A percentile compares a stretch with the other conserved stretches of the same genome.
phyloP scores from a whole-genome alignment of 2,888 invertebrate species.

The Drosophila picticornis region DNA sequence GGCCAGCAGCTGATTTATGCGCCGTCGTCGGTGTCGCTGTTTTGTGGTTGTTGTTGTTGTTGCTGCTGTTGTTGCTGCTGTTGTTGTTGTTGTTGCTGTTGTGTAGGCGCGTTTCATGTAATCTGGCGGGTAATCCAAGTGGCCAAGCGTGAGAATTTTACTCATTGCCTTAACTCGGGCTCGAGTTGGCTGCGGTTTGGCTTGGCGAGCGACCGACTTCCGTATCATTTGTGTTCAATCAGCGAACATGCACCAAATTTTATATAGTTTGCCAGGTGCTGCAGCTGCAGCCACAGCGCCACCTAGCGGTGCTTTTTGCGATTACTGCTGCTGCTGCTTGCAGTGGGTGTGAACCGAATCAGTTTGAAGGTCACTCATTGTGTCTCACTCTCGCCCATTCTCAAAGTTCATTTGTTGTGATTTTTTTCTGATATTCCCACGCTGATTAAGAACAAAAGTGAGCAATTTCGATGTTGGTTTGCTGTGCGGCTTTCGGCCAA shows the following conservation, averaged over 20 bases:
- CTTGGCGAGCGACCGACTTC: slow-evolving; percentile 64
- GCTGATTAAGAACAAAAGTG: slow-evolving; percentile 56
- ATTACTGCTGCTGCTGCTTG: slow-evolving; percentile 7
- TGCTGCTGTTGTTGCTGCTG: slow-evolving; percentile 26
- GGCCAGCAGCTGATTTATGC: slow-evolving; percentile 75
- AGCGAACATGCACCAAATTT: slow-evolving; percentile 79
- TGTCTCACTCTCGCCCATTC: background rate
- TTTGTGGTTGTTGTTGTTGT: slow-evolving; percentile 31
- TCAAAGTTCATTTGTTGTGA: background rate
- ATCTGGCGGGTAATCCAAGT: slow-evolving; percentile 81
- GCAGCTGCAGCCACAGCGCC: slow-evolving; percentile 68
- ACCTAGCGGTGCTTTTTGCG: slow-evolving; percentile 49
- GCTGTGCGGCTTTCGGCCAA: slow-evolving; percentile 40
- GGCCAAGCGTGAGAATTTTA: slow-evolving; percentile 81
- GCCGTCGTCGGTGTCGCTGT: slow-evolving; percentile 45
- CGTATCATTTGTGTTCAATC: slow-evolving; percentile 79
- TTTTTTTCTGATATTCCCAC: slow-evolving; percentile 52
- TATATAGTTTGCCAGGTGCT: slow-evolving; percentile 71
- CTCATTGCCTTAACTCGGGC: slow-evolving; percentile 62
- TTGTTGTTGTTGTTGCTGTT: slow-evolving; percentile 38
- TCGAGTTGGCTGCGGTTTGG: slow-evolving; percentile 13
- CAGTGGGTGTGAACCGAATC: slow-evolving; percentile 64
- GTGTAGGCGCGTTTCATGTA: slow-evolving; percentile 81
- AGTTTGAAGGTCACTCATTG: slow-evolving; percentile 51
- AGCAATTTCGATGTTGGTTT: slow-evolving; percentile 9